Base-by-base conservation (phyloP, 2,113 vertebrate species). In the Carassius gibelio region DNA sequence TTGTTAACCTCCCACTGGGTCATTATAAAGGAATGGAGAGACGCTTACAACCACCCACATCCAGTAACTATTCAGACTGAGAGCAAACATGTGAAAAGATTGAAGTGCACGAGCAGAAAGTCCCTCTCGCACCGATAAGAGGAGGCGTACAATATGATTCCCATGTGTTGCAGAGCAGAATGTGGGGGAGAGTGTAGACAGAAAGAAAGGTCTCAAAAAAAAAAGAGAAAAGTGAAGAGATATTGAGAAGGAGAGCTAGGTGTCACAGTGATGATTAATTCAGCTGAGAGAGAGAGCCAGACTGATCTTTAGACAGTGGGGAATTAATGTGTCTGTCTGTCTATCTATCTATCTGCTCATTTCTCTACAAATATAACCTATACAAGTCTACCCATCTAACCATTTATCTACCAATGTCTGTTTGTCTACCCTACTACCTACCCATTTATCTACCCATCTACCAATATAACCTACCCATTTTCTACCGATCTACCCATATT, bases 41-140 rank as follows among this genome's bases (percentile, higher is more conserved):
- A 84, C 85, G 85, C 86, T 81, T 86, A 69, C 82, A 85, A 81
- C 82, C 88, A 84, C 88, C 88, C 71, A 88, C 88, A 80, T 82
- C 14, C 72, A 8, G 23, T 80, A 78, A 81, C 75, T 82, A 79
- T 88, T 86, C 88, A 86, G 88, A 86, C 79, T 38, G 76, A 81
- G 79, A 86, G 77, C 83, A 78, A 80, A 78, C 64, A 71, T 61
- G 66, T 45, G 66, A 81, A 80, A 83, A 81, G 82, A 80, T 42
- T 79, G 85, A 79, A 71, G 64, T 69, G 62, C 48, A 71, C 45
- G 11, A 57, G 50, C 84, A 71, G 87, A 88, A 84, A 85, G 75
- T 86, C 85, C 87, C 87, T 86, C 82, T 84, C 82, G 50, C 62
- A 11, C 62, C 71, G 84, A 83, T 64, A 42, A 85, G 71, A 74